Conservation (phyloP, 2,888 invertebrate species). For the Marasmarcha lunaedactyla region DNA sequence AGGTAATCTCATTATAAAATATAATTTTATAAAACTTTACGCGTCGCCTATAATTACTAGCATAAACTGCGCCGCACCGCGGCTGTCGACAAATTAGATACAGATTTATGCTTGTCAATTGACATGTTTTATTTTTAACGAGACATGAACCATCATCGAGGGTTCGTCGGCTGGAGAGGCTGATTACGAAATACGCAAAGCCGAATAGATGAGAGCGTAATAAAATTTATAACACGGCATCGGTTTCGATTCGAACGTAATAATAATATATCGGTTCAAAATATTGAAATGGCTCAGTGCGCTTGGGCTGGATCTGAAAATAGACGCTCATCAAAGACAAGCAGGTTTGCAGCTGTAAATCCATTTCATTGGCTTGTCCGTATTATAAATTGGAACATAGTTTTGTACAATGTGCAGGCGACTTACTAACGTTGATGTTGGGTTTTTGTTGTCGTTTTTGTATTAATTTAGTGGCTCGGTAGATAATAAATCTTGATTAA, state of each 20-base stretch:
- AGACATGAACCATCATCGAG: conserved; percentile 65
- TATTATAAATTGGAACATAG: conserved; percentile 63
- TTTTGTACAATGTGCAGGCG: conserved; percentile 22
- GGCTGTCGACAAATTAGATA: conserved; percentile 64
- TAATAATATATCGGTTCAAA: conserved; percentile 66
- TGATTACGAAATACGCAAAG: conserved; percentile 65
- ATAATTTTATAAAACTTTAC: conserved; percentile 30
- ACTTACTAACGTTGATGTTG: conserved; percentile 16
- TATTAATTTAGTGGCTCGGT: no score
- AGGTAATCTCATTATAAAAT: conserved; percentile 56
- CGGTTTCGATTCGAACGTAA: conserved; percentile 61
- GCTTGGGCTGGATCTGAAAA: conserved; percentile 61
- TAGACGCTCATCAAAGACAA: conserved; percentile 70
- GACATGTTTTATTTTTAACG: conserved; percentile 64
- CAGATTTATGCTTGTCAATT: conserved; percentile 59
- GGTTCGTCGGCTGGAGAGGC: conserved; percentile 22
- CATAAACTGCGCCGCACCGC: conserved; percentile 36
- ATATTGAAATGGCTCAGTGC: conserved; percentile 65
- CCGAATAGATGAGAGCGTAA: conserved; percentile 59
- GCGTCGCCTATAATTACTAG: conserved; percentile 48
- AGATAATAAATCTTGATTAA: no score
- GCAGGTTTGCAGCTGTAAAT: conserved; percentile 70
- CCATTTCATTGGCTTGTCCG: conserved; percentile 67
- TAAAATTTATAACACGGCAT: conserved; percentile 67
- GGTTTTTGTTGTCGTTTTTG: background rate